A percentile compares a stretch with the other conserved stretches of the same genome.
These are phyloP conservation scores for Neodiprion fabricii DNA, from an alignment of 1,140 invertebrate genomes.

Conservation along the genomic window DNA sequence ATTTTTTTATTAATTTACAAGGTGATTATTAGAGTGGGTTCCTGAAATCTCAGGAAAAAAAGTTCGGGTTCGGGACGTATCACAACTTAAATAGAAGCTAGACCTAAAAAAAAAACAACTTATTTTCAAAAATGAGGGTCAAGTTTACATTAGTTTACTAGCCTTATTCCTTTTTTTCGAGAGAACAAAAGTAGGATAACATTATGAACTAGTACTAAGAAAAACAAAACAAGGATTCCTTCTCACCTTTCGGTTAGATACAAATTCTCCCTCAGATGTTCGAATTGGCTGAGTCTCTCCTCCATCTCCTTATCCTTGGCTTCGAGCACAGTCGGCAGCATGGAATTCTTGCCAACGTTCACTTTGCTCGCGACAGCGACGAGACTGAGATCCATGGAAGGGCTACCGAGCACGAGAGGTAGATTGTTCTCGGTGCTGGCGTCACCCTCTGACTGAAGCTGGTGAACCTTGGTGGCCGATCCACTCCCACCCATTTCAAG, in stretches of 20 bases:
- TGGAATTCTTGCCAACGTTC: constrained; percentile 45
- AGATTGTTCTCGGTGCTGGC: constrained; percentile 14
- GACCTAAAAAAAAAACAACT: too few species aligned
- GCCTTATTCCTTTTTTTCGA: too few species aligned
- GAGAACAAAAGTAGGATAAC: background rate
- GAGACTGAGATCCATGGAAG: constrained; percentile 26
- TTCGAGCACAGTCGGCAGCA: constrained; percentile 45
- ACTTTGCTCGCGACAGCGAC: constrained; percentile 31
- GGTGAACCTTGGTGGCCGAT: background rate
- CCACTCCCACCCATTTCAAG: constrained; percentile 70
- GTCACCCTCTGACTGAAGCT: constrained; percentile 35
- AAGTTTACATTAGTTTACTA: too few species aligned
- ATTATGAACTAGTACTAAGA: background rate
- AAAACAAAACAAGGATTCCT: constrained; percentile 3
- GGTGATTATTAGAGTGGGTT: too few species aligned
- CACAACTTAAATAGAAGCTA: too few species aligned
- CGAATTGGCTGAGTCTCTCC: constrained; percentile 79
- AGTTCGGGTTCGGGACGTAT: too few species aligned
- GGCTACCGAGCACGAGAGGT: background rate
- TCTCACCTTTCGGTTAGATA: constrained; percentile 77
- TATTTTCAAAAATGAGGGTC: too few species aligned
- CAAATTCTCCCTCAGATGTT: constrained; percentile 82
- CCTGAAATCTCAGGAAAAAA: too few species aligned
- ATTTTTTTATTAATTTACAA: too few species aligned
- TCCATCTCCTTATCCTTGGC: constrained; percentile 67